These are phyloP conservation scores for Carposina sasakii DNA, from an alignment of 1,140 invertebrate genomes.

Conservation along the genomic window DNA sequence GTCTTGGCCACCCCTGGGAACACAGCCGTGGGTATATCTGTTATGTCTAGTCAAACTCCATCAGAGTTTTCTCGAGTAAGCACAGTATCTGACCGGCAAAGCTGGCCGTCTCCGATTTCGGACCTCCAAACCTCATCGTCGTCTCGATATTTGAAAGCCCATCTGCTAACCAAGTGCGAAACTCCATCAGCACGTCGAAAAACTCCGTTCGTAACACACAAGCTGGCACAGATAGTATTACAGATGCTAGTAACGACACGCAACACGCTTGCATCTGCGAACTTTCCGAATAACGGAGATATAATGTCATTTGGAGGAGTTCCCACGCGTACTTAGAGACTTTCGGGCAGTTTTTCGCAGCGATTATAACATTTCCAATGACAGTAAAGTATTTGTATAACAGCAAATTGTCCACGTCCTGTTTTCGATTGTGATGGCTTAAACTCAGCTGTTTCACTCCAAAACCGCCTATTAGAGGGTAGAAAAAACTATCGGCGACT, in stretches of 20 bases:
- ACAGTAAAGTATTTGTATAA: constrained; percentile 83
- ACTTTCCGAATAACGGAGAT: constrained; percentile 78
- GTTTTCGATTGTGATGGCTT: constrained; percentile 64
- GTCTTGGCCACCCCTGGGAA: too few species aligned
- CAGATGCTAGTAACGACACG: constrained; percentile 77
- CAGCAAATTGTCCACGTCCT: constrained; percentile 78
- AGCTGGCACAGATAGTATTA: constrained; percentile 75
- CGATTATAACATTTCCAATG: constrained; percentile 80
- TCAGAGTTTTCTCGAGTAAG: constrained; percentile 64
- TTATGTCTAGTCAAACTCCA: background rate
- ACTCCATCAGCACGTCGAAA: constrained; percentile 76
- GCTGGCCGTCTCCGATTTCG: constrained; percentile 73
- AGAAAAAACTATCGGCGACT: constrained; percentile 87
- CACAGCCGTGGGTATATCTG: too few species aligned
- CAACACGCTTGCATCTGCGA: constrained; percentile 77
- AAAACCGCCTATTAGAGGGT: constrained; percentile 83
- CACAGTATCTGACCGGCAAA: constrained; percentile 73
- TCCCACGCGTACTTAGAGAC: constrained; percentile 79
- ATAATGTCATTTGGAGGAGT: constrained; percentile 78
- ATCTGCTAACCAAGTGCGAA: constrained; percentile 78
- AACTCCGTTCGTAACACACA: constrained; percentile 75
- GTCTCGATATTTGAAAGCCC: constrained; percentile 58
- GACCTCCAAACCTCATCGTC: constrained; percentile 73
- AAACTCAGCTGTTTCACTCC: constrained; percentile 72
- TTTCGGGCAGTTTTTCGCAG: constrained; percentile 79